These are phyloP conservation scores for Scolopax mira DNA, from an alignment of 2,113 vertebrate species.

Conservation along the genomic window DNA sequence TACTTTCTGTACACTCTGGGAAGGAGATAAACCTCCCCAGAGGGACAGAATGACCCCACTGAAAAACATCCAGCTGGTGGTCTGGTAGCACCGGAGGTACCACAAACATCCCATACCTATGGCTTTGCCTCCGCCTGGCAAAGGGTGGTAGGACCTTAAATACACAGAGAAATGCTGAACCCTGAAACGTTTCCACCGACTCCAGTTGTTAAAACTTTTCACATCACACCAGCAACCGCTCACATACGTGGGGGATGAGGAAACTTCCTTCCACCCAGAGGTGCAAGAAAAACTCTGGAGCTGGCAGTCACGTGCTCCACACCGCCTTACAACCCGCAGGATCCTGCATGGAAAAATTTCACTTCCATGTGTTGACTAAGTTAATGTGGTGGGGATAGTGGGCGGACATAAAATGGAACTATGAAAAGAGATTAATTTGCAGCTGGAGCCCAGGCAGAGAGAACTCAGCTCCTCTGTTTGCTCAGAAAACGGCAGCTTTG, in stretches of 20 bases:
- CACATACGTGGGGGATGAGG: background rate
- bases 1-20: background rate
- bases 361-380: constrained; percentile 61
- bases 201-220: constrained; percentile 12
- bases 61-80: accelerated
- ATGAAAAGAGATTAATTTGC: constrained; percentile 55
- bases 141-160: background rate
- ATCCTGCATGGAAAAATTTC: constrained; percentile 61
- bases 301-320: constrained; percentile 41
- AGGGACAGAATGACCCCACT: background rate
- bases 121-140: background rate
- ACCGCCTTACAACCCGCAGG: background rate
- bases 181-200: background rate
- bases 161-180: background rate
- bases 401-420: constrained; percentile 42
- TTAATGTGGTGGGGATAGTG: constrained; percentile 24
- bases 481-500: constrained; percentile 16
- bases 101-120: background rate
- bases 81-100: background rate
- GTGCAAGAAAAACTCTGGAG: constrained; percentile 18
- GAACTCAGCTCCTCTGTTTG: background rate
- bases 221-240: background rate
- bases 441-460: constrained; percentile 35
- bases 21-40: background rate
- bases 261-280: constrained; percentile 36